A percentile compares a stretch with the other conserved stretches of the same genome.
Conservation (phyloP, 2,888 invertebrate species). For the Polydesmus complanatus region DNA sequence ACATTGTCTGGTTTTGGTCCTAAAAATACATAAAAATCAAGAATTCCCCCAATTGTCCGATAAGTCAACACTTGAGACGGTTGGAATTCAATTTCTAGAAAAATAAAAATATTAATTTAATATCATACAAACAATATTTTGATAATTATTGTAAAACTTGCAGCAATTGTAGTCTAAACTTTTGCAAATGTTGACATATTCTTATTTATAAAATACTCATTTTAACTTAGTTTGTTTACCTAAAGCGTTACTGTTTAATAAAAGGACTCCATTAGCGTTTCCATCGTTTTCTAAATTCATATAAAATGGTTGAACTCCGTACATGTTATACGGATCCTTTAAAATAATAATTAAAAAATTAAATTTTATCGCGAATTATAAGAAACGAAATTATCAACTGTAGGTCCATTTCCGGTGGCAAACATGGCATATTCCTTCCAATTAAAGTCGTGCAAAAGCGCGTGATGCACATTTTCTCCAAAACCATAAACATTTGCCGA, state of each 20-base stretch:
- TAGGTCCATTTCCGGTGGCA: slow-evolving; percentile 5
- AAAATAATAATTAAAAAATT: slow-evolving; percentile 19
- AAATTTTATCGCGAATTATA: neutral
- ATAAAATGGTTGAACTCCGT: slow-evolving; percentile 69
- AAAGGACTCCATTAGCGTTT: too few relatives aligned
- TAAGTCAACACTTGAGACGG: slow-evolving; percentile 69
- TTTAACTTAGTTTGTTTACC: too few relatives aligned
- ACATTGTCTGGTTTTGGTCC: slow-evolving; percentile 57
- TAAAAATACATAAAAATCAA: slow-evolving; percentile 62
- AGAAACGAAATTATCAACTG: neutral
- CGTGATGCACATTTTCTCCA: slow-evolving; percentile 49
- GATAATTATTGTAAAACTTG: neutral
- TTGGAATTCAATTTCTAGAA: slow-evolving; percentile 60
- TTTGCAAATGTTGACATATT: too few relatives aligned
- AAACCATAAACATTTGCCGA: slow-evolving; percentile 55
- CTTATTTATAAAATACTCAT: too few relatives aligned
- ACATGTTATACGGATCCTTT: slow-evolving; percentile 47
- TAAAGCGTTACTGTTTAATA: slow-evolving; percentile 76
- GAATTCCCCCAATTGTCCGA: slow-evolving; percentile 63
- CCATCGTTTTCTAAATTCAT: too few relatives aligned
- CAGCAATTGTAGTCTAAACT: neutral
- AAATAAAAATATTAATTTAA: neutral
- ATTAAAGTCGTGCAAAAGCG: slow-evolving; percentile 41
- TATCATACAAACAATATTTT: too few relatives aligned
- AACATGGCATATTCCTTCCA: slow-evolving; percentile 14